Evolutionary conservation across 2,797 vertebrate species (phyloP).

Genomic region (Cirrhinus molitorella): DNA sequence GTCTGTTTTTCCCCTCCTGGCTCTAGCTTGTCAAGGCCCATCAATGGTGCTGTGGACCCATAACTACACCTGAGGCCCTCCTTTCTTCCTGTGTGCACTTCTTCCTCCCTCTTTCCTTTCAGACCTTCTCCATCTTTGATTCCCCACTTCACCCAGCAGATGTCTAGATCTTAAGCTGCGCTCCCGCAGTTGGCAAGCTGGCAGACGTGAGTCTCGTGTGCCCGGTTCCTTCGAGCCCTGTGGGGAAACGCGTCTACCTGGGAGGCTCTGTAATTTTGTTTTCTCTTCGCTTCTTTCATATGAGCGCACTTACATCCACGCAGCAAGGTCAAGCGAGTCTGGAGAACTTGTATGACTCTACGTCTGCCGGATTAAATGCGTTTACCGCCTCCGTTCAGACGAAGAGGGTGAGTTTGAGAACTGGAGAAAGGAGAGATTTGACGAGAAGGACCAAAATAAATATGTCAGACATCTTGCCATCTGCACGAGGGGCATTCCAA

Average conservation of each 20-base stretch:
- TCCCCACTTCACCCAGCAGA: conserved; percentile 59
- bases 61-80: conserved; percentile 57
- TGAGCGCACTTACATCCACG: conserved; percentile 37
- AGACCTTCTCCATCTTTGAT: conserved; percentile 54
- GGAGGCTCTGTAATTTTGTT: conserved; percentile 21
- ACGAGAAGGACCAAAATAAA: conserved; percentile 61
- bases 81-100: conserved; percentile 34
- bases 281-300: conserved; percentile 14
- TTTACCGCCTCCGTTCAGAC: conserved; percentile 41
- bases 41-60: conserved; percentile 56
- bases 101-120: conserved; percentile 27
- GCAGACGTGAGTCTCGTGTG: conserved; percentile 35
- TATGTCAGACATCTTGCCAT: conserved; percentile 66
- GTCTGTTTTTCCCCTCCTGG: conserved; percentile 50
- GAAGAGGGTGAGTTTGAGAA: conserved; percentile 35
- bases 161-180: conserved; percentile 55
- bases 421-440: conserved; percentile 50
- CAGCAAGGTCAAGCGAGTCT: conserved; percentile 51
- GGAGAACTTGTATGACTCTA: conserved; percentile 44
- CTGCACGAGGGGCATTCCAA: conserved; percentile 63
- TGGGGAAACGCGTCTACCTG: conserved; percentile 41
- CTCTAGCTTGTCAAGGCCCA: conserved; percentile 60
- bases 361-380: conserved; percentile 44
- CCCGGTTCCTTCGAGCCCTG: conserved; percentile 44
- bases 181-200: conserved; percentile 37